Conservation (phyloP, 2,888 invertebrate species). For the Hydraecia micacea region DNA sequence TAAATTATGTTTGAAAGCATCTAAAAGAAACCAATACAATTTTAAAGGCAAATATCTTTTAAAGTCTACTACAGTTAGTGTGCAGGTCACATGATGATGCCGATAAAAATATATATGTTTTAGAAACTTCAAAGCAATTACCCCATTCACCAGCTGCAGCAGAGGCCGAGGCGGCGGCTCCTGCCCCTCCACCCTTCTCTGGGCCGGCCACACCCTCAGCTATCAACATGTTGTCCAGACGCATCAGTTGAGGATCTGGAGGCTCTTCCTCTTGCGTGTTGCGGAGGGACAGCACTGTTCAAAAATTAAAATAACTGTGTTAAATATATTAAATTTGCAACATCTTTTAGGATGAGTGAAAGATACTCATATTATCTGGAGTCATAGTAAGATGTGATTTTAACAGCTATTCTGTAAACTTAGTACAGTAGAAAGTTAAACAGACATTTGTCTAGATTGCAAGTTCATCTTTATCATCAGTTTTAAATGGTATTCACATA, state of each 20-base stretch:
- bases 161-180: constrained; percentile 96
- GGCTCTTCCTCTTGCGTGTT: constrained; percentile 99
- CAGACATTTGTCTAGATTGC: not conserved
- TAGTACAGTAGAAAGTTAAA: not conserved
- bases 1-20: constrained; percentile 48
- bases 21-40: constrained; percentile 53
- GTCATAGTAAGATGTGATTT: not conserved
- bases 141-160: constrained; percentile 94
- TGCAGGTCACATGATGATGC: constrained; percentile 19
- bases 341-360: not conserved
- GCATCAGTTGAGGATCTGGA: constrained; percentile 99
- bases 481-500: not conserved
- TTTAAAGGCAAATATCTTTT: constrained; percentile 51
- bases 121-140: constrained; percentile 68
- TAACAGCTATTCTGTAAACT: not conserved
- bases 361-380: not conserved
- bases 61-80: constrained; percentile 11
- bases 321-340: not conserved
- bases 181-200: constrained; percentile 97
- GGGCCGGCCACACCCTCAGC: constrained; percentile 99
- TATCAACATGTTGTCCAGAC: constrained; percentile 99
- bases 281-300: constrained; percentile 96
- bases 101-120: constrained; percentile 49
- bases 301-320: not conserved
- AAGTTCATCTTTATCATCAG: not conserved